A percentile compares a stretch with the other conserved stretches of the same genome.
phyloP scores from a whole-genome alignment of 2,113 vertebrate species.

The Typhlomys cinereus region DNA sequence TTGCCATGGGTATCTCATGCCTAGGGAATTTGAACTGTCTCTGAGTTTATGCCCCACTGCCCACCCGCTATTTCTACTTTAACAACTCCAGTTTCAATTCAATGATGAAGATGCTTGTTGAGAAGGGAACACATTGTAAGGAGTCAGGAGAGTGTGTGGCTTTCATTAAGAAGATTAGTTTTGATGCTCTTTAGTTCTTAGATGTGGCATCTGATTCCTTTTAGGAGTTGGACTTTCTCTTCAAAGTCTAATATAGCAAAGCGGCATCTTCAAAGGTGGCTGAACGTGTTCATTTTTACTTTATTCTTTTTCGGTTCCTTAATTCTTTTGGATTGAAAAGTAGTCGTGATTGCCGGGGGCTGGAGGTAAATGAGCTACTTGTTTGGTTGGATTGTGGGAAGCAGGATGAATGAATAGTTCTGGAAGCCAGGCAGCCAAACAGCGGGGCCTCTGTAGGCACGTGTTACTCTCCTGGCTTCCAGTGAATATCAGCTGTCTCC shows the following conservation, averaged over 20 bases:
- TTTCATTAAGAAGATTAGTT: background rate
- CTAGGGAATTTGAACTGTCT: background rate
- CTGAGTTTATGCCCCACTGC: background rate
- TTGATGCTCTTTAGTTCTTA: background rate
- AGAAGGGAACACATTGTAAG: background rate
- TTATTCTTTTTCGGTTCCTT: conserved; percentile 10
- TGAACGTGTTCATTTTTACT: background rate
- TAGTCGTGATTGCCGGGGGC: background rate
- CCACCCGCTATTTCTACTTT: background rate
- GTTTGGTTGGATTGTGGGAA: background rate
- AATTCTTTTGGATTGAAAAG: conserved; percentile 2
- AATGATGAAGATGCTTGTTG: background rate
- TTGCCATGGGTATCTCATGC: background rate
- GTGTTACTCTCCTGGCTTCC: background rate
- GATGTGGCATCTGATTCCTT: background rate
- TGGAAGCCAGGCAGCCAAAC: background rate
- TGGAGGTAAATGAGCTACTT: background rate
- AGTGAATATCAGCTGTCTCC: background rate
- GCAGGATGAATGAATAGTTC: background rate
- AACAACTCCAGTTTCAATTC: background rate
- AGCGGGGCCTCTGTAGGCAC: background rate
- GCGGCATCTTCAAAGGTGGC: background rate
- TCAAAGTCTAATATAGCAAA: background rate
- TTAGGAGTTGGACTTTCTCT: background rate
- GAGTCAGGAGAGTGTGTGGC: background rate